Evolutionary conservation across 2,888 invertebrate species (phyloP).

Genomic region (Nemotelus pantherinus): DNA sequence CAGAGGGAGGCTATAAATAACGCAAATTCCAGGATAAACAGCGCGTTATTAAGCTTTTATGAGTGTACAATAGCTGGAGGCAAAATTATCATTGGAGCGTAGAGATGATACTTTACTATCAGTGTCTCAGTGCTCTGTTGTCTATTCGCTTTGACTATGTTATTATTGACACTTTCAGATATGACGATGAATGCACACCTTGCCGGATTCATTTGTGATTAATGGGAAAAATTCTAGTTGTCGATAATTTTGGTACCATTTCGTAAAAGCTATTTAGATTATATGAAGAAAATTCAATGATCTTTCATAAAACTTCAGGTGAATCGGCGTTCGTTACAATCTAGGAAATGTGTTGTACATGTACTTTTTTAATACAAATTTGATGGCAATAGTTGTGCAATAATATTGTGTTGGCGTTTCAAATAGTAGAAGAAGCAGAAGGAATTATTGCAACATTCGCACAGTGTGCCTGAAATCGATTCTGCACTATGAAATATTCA

Average conservation of each 20-base stretch:
- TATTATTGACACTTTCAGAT: constrained; percentile 16
- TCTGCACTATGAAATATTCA: too few relatives aligned
- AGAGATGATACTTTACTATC: constrained; percentile 6
- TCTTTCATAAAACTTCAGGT: too few relatives aligned
- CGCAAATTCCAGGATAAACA: constrained; percentile 46
- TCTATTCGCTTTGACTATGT: background rate
- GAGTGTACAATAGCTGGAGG: constrained; percentile 44
- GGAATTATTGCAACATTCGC: too few relatives aligned
- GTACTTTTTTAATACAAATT: background rate
- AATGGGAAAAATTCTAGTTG: background rate
- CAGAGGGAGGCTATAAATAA: constrained; percentile 45
- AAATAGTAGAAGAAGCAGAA: too few relatives aligned
- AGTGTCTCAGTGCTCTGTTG: constrained; percentile 11
- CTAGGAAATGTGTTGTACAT: background rate
- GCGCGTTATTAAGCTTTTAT: constrained; percentile 46
- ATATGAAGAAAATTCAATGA: background rate
- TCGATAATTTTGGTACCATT: background rate
- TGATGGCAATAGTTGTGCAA: background rate
- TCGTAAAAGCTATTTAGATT: background rate
- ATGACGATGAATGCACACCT: background rate
- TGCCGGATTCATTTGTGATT: background rate
- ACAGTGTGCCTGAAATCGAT: too few relatives aligned
- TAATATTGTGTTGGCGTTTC: too few relatives aligned
- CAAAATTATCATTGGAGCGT: constrained; percentile 38
- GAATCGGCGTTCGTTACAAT: too few relatives aligned